These are phyloP conservation scores for Rhopalosiphum nymphaeae DNA, from an alignment of 2,888 invertebrate genomes.

Conservation along the genomic window DNA sequence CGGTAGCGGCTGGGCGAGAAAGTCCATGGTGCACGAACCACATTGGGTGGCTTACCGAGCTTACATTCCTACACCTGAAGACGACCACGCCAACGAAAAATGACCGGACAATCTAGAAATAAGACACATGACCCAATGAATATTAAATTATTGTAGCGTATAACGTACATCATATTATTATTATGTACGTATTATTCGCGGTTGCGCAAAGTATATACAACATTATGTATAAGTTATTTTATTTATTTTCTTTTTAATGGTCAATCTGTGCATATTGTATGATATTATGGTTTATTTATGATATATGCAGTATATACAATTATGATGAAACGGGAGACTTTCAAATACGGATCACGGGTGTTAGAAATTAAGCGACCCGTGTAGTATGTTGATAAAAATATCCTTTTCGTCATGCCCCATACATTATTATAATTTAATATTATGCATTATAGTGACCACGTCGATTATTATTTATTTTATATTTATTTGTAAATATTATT, in stretches of 20 bases:
- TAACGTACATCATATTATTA: background rate
- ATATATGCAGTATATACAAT: background rate
- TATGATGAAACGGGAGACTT: background rate
- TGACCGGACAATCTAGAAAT: constrained; percentile 5
- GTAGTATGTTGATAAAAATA: background rate
- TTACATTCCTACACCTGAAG: constrained; percentile 66
- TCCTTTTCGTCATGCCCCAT: background rate
- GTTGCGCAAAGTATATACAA: background rate
- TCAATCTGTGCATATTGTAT: background rate
- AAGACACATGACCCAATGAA: background rate
- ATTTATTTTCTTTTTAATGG: background rate
- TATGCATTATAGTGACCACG: background rate
- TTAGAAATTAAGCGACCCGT: background rate
- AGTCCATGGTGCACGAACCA: constrained; percentile 62
- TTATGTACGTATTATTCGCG: background rate
- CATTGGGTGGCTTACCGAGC: constrained; percentile 66
- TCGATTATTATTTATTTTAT: background rate
- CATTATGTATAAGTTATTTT: background rate
- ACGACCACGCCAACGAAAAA: constrained; percentile 63
- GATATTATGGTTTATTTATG: background rate
- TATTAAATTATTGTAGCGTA: background rate
- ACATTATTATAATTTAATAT: background rate
- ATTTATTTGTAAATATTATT: constrained; percentile 53
- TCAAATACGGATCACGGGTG: background rate
- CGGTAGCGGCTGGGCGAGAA: constrained; percentile 64